Base-by-base conservation (phyloP, 37 sponge, comb jelly and placozoan species). In the Oopsacas minuta region DNA sequence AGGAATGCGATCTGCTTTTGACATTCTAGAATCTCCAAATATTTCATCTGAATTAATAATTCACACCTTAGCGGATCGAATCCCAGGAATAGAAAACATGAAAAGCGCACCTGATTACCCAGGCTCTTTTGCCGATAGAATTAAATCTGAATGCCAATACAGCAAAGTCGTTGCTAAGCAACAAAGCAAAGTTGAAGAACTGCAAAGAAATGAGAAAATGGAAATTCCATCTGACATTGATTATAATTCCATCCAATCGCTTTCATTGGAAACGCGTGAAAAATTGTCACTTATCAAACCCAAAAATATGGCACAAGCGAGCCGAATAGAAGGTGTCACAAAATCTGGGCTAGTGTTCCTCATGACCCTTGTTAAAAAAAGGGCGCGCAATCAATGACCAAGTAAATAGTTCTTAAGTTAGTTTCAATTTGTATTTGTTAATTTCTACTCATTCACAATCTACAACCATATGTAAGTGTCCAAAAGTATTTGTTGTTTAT, bases 51-150 rank as follows among this genome's bases (percentile, higher is more conserved):
- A 3, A 20, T 25, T 32, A 7, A 7, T 61, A n/a, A 7, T 12
- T 20, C 7, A 10, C 7, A 12, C 75, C 5, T 61, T 61, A 5
- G 32, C 75, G 32, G 28, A 61, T 61, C 32, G 28, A 61, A 20
- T 61, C 75, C 32, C 28, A 20, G 30, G 28, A 25, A 25, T 61
- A 3, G 5, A 32, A 3, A n/a, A n/a, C 30, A n/a, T 34, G 20
- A 61, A 12, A 20, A 61, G 75, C 75, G 75, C 75, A n/a, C 75
- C 75, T 61, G 22, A 61, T 25, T 61, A 61, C 75, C 75, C 75
- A 25, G 75, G 75, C 28, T 61, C 75, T 10, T 61, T 61, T 12
- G 75, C 17, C 20, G 75, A 61, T 34, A 25, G 75, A n/a, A 61
- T 61, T 25, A 25, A 61, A 10, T 10, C 28, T 25, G 75, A 61